Conservation (phyloP, 2,888 invertebrate species). For the Eupithecia pulchellata region DNA sequence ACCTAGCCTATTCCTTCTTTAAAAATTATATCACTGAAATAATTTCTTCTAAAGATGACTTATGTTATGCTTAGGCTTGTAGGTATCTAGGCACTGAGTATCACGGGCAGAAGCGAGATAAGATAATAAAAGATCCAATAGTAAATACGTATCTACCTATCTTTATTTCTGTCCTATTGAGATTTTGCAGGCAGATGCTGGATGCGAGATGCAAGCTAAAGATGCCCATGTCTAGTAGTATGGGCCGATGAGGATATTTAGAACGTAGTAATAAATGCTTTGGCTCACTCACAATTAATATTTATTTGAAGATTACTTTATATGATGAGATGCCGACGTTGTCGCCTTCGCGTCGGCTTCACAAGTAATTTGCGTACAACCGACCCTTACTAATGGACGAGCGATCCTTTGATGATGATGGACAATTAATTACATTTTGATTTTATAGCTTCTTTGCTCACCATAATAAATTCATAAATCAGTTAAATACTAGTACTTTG, state of each 20-base stretch:
- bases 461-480: background rate
- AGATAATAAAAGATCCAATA: background rate
- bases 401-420: background rate
- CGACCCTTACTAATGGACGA: background rate
- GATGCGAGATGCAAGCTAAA: background rate
- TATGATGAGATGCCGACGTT: background rate
- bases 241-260: background rate
- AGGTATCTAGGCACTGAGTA: background rate
- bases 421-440: conserved; percentile 10
- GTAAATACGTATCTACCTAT: no score
- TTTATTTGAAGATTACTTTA: background rate
- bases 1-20: no score
- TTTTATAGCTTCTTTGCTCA: background rate
- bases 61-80: no score
- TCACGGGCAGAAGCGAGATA: background rate
- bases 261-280: background rate
- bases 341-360: background rate
- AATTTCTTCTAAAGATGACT: no score
- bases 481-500: background rate
- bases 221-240: background rate
- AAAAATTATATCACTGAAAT: no score
- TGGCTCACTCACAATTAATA: background rate
- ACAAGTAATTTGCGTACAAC: background rate
- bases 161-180: background rate
- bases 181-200: background rate